Base-by-base conservation (phyloP, 1,140 invertebrate species). In the Lucilia sericata region DNA sequence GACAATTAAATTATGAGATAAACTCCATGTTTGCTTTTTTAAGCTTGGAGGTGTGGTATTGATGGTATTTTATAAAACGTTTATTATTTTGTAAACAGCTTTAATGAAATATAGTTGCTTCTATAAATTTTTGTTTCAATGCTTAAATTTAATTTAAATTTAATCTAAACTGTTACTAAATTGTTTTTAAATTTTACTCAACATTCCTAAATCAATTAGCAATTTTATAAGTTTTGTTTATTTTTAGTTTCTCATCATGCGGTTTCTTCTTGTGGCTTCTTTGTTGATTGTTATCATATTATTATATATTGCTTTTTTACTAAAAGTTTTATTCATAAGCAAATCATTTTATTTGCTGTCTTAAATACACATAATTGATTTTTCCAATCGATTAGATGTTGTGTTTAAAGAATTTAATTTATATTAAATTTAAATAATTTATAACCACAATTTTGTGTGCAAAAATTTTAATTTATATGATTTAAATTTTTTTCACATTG, bases 1-100 rank as follows among this genome's bases (percentile, higher is more conserved):
- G 21, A 70, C 65, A 70, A 70, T 70, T 70, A 70, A 70, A 70
- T 70, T 70, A 70, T 70, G 65, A 70, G 65, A 70, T 70, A 70
- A 70, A 70, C 65, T 70, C n/a, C 5, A 30, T 30, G 25, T 30
- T 30, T 30, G 1, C 25, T 30, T 30, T 30, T 30, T 30, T 2
- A 30, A 30, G 25, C 1, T 30, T 30, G 25, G 25, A 30, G 25
- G 51, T 55, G 12, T 55, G 42, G 5, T 42, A 7, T 13, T 60
- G 51, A 5, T 55, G 36, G 36, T 36, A 8, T 42, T 42, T 3
- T 42, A 8, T 42, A 8, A 42, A 42, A 8, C 42, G 13, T 60
- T 2, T 60, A 14, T n/a, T n/a, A 60, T 60, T 60, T 14, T 17
- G 2, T 17, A 60, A 60, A 60, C 0, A 60, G 55, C 7, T n/a